Percentiles rank a stretch among this genome's conserved stretches.
These are phyloP conservation scores for Plusia festucae DNA, from an alignment of 2,888 invertebrate species.

Conservation along the genomic window DNA sequence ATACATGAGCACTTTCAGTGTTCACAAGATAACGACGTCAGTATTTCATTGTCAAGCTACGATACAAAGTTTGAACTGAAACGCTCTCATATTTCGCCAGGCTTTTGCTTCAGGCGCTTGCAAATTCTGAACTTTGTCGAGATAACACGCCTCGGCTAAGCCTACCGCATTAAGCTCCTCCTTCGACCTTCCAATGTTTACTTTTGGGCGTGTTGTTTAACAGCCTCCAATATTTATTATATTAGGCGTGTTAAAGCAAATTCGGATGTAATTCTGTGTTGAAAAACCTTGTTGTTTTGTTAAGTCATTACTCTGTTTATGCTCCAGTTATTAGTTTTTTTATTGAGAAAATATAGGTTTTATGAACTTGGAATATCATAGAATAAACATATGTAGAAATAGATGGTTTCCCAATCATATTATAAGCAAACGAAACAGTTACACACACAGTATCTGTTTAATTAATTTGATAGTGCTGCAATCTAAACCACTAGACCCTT, in stretches of 20 bases:
- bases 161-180: constrained; percentile 71
- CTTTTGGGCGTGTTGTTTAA: constrained; percentile 58
- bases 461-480: too few relatives aligned
- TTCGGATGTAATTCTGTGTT: neutral
- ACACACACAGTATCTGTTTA: too few relatives aligned
- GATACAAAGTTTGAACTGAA: constrained; percentile 62
- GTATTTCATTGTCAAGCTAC: constrained; percentile 68
- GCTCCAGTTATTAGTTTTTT: too few relatives aligned
- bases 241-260: constrained; percentile 29
- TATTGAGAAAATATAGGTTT: too few relatives aligned
- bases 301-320: too few relatives aligned
- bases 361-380: too few relatives aligned
- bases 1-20: constrained; percentile 17
- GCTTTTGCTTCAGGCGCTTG: constrained; percentile 69
- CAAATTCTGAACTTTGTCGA: constrained; percentile 78
- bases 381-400: too few relatives aligned
- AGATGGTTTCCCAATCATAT: too few relatives aligned
- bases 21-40: constrained; percentile 58
- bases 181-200: constrained; percentile 57
- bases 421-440: too few relatives aligned
- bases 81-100: constrained; percentile 70
- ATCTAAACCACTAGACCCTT: too few relatives aligned
- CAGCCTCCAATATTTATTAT: constrained; percentile 53
- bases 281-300: neutral
- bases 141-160: constrained; percentile 78